Evolutionary conservation across 2,797 vertebrate species (phyloP), one percentile per base, ranked within the genome.

Genomic region (Karalla daura): DNA sequence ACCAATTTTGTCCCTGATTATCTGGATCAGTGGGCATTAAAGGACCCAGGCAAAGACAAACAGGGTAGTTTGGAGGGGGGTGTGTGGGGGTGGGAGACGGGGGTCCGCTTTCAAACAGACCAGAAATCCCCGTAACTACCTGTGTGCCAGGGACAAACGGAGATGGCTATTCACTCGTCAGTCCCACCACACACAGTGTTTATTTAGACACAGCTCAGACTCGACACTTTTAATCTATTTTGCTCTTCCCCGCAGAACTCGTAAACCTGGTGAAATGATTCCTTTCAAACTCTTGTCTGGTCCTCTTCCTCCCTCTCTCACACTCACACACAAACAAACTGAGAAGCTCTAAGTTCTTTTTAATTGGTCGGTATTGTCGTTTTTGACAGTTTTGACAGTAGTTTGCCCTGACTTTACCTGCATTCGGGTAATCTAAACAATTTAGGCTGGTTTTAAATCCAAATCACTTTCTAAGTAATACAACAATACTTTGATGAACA

Each of bases 11-110:
- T 70, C 77, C 83, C 89, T 78, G 88, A 92, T 92, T 92, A 91
- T 83, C 78, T 77, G 87, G 91, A 90, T 92, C 90, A 92, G 74
- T 85, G 74, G 80, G 90, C 76, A 88, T 93, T 93, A 91, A 86
- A 83, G 68, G 80, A 83, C 50, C 77, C 85, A 65, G 54, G 78
- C 61, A 54, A 58, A 85, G 81, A 85, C 88, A 92, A 91, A 89
- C 64, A 89, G 50, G 55, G 74, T 50, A 51, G 64, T 82, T 61
- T 68, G 66, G 52, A 89, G 50, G 55, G 74, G 47, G 49, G 64
- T 82, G 58, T 68, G 66, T 51, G 67, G 59, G 43, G 62, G 24
- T n/a, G 56, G 54, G 63, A 43, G 24, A 30, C n/a, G 43, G 71
- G 78, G 73, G 53, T 82, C 74, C 52, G 32, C 77, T 85, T 88